Conservation (phyloP, 2,888 invertebrate genomes). For the Hirtodrosophila alboralis region DNA sequence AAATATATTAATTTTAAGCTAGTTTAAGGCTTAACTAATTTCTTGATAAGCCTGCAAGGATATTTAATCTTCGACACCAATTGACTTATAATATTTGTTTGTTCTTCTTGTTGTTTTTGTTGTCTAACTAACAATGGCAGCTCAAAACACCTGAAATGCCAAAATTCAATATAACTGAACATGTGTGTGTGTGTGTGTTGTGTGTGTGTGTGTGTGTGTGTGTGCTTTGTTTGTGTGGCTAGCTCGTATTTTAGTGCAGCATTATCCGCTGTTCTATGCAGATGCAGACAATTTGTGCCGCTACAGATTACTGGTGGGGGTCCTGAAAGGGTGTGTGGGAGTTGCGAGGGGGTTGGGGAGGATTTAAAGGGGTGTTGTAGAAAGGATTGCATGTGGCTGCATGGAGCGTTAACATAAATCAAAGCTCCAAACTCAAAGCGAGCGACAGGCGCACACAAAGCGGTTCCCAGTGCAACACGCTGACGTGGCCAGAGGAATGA, state of each 20-base stretch:
- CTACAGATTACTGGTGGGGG: constrained; percentile 20
- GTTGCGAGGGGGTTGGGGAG: background rate
- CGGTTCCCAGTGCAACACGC: constrained; percentile 24
- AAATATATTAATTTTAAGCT: no score
- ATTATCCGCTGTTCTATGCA: constrained; percentile 73
- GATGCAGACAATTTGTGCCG: constrained; percentile 64
- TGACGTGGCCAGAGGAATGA: constrained; percentile 20
- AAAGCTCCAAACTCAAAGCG: constrained; percentile 71
- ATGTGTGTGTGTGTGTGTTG: constrained; percentile 1
- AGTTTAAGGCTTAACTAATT: no score
- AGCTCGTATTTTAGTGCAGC: constrained; percentile 67
- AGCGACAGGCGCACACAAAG: constrained; percentile 69
- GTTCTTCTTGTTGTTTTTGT: constrained; percentile 7
- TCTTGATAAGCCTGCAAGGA: constrained; percentile 18
- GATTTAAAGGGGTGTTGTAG: no score
- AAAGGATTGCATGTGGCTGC: constrained; percentile 6
- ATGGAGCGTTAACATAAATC: constrained; percentile 69
- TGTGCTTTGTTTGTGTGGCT: constrained; percentile 52
- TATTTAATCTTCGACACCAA: constrained; percentile 21
- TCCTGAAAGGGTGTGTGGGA: background rate
- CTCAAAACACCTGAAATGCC: constrained; percentile 44
- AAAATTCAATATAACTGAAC: constrained; percentile 12
- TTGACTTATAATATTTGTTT: constrained; percentile 4
- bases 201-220: constrained; percentile 18
- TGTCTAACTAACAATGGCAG: constrained; percentile 37